Conservation (phyloP, 2,888 invertebrate genomes). For the Apamea anceps region DNA sequence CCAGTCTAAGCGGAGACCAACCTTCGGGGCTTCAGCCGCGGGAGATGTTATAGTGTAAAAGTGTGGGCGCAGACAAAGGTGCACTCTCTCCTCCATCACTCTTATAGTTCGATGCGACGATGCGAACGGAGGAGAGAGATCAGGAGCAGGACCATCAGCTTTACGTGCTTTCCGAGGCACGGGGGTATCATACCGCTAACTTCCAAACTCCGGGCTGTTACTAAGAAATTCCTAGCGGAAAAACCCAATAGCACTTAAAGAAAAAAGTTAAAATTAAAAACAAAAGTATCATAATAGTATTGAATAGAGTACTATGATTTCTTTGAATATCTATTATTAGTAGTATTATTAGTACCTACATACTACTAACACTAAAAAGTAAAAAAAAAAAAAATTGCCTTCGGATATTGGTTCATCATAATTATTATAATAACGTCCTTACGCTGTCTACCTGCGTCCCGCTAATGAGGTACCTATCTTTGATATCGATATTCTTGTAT, state of each 20-base stretch:
- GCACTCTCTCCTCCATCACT: not conserved
- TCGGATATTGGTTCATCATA: not conserved
- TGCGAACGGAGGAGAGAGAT: not conserved
- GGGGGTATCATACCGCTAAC: not conserved
- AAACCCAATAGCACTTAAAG: not conserved
- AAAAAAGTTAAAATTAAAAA: not conserved
- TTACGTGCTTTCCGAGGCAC: too few species aligned
- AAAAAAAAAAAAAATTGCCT: not conserved
- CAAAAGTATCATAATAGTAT: not conserved
- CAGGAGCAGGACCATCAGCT: not conserved
- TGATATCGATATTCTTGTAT: slow-evolving; percentile 69
- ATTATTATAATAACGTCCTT: slow-evolving; percentile 27
- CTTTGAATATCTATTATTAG: not conserved
- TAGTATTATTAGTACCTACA: too few species aligned
- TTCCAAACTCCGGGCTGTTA: not conserved
- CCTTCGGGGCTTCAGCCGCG: too few species aligned
- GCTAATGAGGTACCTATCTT: slow-evolving; percentile 63
- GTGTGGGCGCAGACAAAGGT: not conserved
- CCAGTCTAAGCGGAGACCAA: not conserved
- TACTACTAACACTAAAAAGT: too few species aligned
- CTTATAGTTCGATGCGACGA: not conserved
- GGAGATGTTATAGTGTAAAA: not conserved
- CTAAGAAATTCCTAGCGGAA: not conserved
- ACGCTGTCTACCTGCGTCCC: slow-evolving; percentile 12
- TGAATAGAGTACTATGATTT: not conserved